Evolutionary conservation across 23 tunicate genomes (phyloP).

Genomic region (Pegea sp.): DNA sequence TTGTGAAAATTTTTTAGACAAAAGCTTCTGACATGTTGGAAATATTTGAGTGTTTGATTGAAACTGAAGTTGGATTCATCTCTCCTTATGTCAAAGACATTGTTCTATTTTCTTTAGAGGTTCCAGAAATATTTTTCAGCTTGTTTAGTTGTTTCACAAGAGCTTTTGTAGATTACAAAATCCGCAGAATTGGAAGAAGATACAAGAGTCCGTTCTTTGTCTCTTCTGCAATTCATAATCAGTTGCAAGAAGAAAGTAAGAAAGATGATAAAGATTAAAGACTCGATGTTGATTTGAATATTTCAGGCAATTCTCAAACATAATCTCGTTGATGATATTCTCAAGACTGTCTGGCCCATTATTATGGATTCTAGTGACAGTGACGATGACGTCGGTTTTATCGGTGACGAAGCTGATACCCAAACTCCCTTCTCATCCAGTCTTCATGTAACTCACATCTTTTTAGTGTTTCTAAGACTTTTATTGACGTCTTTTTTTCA

Average conservation of each 20-base stretch:
- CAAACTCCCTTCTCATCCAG: constrained; percentile 41
- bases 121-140: background rate
- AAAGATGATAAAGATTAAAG: no score
- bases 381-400: constrained; percentile 47
- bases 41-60: constrained; percentile 62
- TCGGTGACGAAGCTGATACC: constrained; percentile 40
- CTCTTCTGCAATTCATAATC: constrained; percentile 43
- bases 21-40: constrained; percentile 68
- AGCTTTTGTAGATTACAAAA: constrained; percentile 23
- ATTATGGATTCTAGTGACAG: constrained; percentile 20
- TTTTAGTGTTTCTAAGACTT: no score
- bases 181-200: constrained; percentile 41
- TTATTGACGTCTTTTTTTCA: constrained; percentile 7
- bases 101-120: constrained; percentile 61
- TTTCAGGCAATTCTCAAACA: constrained; percentile 54
- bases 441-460: constrained; percentile 53
- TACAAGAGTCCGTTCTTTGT: constrained; percentile 31
- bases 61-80: constrained; percentile 70
- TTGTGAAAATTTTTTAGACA: constrained; percentile 4
- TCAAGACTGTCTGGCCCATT: constrained; percentile 41
- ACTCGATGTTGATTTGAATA: no score
- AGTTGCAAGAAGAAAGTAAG: constrained; percentile 49
- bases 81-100: constrained; percentile 76
- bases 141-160: background rate
- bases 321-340: constrained; percentile 23